Conservation (phyloP, 1,140 invertebrate species). For the Lepidurus packardi region DNA sequence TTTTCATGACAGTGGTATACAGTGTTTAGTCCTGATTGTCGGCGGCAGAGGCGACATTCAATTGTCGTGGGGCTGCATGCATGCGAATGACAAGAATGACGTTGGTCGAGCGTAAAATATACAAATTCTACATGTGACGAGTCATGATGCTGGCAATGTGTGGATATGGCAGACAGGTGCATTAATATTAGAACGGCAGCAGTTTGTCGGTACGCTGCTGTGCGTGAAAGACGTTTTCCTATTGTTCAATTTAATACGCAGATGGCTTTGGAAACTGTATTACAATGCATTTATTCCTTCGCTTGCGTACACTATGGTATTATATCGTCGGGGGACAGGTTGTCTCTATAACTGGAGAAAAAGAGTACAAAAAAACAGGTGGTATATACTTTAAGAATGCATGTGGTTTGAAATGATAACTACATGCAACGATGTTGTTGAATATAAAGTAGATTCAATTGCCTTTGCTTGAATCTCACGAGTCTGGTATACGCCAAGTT, state of each 20-base stretch:
- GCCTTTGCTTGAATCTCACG: not conserved
- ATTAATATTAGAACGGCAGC: not conserved
- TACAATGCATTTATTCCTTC: constrained; percentile 16
- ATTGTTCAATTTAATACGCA: constrained; percentile 17
- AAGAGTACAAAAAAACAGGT: constrained; percentile 10
- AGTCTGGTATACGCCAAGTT: not conserved
- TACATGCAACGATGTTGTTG: not conserved
- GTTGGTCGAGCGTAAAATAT: constrained; percentile 8
- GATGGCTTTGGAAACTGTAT: constrained; percentile 15
- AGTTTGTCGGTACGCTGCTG: constrained; percentile 5
- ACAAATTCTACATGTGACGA: not conserved
- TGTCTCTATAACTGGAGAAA: constrained; percentile 9
- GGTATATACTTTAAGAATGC: not conserved
- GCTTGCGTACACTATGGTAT: constrained; percentile 11
- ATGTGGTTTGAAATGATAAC: not conserved
- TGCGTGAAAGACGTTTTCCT: constrained; percentile 9
- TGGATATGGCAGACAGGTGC: constrained; percentile 20
- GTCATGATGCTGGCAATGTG: constrained; percentile 13
- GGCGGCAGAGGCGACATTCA: not conserved
- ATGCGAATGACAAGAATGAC: not conserved
- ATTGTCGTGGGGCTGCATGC: not conserved
- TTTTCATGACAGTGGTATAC: not conserved
- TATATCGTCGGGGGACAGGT: constrained; percentile 3
- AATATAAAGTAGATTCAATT: not conserved
- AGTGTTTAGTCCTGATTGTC: not conserved